Evolutionary conservation across 2,113 vertebrate species (phyloP).

Genomic region (Alexandromys fortis): DNA sequence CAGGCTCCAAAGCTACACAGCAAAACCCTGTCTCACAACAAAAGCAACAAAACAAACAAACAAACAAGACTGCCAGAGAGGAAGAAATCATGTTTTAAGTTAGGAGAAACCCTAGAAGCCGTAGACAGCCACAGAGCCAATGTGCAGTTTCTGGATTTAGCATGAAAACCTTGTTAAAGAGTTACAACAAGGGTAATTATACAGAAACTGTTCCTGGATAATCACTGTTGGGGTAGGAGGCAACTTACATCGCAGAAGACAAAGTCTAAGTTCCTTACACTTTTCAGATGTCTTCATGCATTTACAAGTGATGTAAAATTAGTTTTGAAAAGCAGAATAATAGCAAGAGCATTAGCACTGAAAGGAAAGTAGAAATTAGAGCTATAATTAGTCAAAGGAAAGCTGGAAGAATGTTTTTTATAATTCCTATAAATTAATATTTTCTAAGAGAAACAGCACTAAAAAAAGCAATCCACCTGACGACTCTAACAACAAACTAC

Average conservation of each 20-base stretch:
- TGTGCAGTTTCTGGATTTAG: constrained; percentile 23
- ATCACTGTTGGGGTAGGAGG: background rate
- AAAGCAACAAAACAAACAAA: too few relatives aligned
- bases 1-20: too few relatives aligned
- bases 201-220: background rate
- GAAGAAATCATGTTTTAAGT: background rate
- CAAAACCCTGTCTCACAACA: too few relatives aligned
- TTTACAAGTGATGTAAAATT: background rate
- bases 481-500: background rate
- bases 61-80: background rate
- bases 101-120: background rate
- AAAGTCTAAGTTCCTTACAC: constrained; percentile 22
- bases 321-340: constrained; percentile 56
- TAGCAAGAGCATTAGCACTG: constrained; percentile 11
- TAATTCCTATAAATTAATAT: constrained; percentile 30
- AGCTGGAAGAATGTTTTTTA: constrained; percentile 9
- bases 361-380: constrained; percentile 26
- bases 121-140: background rate
- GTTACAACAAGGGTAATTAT: background rate
- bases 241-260: background rate
- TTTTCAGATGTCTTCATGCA: constrained; percentile 33
- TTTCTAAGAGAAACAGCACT: constrained; percentile 40
- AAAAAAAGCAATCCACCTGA: background rate
- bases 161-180: constrained; percentile 11
- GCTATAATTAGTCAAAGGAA: constrained; percentile 42